Percentiles rank a stretch among this genome's conserved stretches.
These are phyloP conservation scores for Drosophila borealis DNA, from an alignment of 2,888 invertebrate species.

Conservation along the genomic window DNA sequence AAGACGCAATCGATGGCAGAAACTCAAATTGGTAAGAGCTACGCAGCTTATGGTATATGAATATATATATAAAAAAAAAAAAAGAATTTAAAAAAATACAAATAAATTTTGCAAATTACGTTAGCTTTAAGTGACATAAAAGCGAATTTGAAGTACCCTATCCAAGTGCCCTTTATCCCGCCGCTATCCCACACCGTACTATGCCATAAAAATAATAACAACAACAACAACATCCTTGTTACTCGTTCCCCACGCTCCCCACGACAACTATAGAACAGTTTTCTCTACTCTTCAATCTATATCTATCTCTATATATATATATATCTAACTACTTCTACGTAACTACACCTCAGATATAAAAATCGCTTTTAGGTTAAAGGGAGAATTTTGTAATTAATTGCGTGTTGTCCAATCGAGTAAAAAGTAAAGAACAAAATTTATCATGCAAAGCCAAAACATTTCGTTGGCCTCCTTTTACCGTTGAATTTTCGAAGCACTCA, in stretches of 20 bases:
- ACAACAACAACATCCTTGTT: conserved; percentile 64
- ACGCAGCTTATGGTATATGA: conserved; percentile 56
- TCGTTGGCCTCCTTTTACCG: conserved; percentile 59
- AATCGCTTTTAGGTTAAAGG: conserved; percentile 84
- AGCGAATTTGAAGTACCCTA: conserved; percentile 73
- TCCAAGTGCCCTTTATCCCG: conserved; percentile 41
- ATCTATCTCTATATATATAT: conserved; percentile 39
- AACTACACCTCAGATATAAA: conserved; percentile 66
- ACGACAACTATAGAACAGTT: conserved; percentile 68
- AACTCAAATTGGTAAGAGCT: conserved; percentile 84
- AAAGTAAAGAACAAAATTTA: conserved; percentile 26
- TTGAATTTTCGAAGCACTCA: conserved; percentile 80
- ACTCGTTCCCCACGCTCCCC: conserved; percentile 62
- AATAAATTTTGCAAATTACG: conserved; percentile 50
- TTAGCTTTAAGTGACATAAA: conserved; percentile 78
- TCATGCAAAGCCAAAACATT: conserved; percentile 48
- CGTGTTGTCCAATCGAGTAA: conserved; percentile 43
- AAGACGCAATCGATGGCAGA: conserved; percentile 69
- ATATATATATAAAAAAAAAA: too few species aligned
- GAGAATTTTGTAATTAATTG: conserved; percentile 84
- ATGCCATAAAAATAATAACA: conserved; percentile 49
- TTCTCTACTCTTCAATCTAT: conserved; percentile 62
- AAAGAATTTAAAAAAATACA: conserved; percentile 28
- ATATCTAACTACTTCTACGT: conserved; percentile 55
- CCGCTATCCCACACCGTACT: conserved; percentile 57